These are phyloP conservation scores for Chromobotia macracanthus DNA, from an alignment of 2,797 vertebrate genomes.

Conservation along the genomic window DNA sequence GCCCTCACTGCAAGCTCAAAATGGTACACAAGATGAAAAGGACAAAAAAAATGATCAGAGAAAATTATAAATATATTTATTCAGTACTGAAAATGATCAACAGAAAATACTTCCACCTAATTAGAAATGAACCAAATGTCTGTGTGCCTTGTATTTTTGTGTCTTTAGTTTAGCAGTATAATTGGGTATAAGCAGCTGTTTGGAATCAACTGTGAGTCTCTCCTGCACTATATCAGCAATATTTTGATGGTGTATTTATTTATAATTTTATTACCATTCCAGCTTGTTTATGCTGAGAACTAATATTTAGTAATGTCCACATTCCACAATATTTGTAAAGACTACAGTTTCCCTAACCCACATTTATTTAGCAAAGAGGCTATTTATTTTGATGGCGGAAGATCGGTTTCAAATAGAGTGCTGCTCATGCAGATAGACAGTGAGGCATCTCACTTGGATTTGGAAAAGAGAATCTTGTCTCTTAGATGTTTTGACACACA, in stretches of 20 bases:
- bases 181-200: neutral
- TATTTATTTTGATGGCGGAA: too few species aligned
- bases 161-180: neutral
- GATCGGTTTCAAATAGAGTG: too few species aligned
- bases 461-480: too few species aligned
- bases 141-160: neutral
- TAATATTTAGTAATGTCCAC: too few species aligned
- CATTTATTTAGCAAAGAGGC: too few species aligned
- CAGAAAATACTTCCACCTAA: neutral
- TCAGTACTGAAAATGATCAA: neutral
- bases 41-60: neutral
- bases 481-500: too few species aligned
- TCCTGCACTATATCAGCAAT: neutral
- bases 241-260: neutral
- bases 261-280: neutral
- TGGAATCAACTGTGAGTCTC: neutral
- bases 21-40: neutral
- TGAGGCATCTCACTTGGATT: too few species aligned
- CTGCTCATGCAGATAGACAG: too few species aligned
- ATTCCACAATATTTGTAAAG: too few species aligned
- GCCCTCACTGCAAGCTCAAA: too few species aligned
- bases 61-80: neutral
- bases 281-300: too few species aligned
- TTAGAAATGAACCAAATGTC: neutral
- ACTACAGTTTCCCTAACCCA: too few species aligned